Base-by-base conservation (phyloP, 92 coral and sea anemone genomes). In the Porites rus region DNA sequence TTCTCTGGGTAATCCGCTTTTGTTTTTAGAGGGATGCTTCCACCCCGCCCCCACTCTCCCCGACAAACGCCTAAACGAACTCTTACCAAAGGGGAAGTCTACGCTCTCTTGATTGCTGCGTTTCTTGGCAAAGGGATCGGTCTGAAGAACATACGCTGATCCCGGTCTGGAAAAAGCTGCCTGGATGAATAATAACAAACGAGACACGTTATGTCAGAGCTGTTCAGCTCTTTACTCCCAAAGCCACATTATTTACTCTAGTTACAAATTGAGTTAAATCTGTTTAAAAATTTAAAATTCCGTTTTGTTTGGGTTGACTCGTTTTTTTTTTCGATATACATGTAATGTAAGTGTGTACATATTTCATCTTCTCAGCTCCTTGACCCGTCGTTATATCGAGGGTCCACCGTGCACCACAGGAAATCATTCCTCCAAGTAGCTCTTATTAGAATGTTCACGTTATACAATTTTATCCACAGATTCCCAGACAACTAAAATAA, bases 81-180 rank as follows among this genome's bases (percentile, higher is more conserved):
- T n/a, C 53, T 58, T 81, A 81, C 86, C 86, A 12, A 71, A 78
- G 43, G 86, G 86, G 31, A 69, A 69, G 46, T 81, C 77, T 21
- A 77, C 58, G 46, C 86, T 81, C 52, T 70, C 77, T 70, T 81
- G 86, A 59, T 69, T 81, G 12, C 11, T 71, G 56, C n/a, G 65
- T 6, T 64, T 65, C 66, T 84, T 84, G 13, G 58, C 62, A 64
- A 88, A 86, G 7, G 89, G 88, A 62, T 86, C 89, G 38, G 83
- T 86, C 70, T 85, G 87, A 71, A 94, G 60, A 8, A 86, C 82
- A 31, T 88, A 94, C 1, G 97, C 94, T 58, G 94, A 91, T 25
- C 94, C 97, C 59, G 94, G 94, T 18, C 96, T 78, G 10, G 96
- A 91, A 28, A 82, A 89, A 2, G 96, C 87, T 4, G 96, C 90